A percentile compares a stretch with the other conserved stretches of the same genome.
Evolutionary conservation across 1,140 invertebrate species (phyloP).

Genomic region (Danaus melanippus): DNA sequence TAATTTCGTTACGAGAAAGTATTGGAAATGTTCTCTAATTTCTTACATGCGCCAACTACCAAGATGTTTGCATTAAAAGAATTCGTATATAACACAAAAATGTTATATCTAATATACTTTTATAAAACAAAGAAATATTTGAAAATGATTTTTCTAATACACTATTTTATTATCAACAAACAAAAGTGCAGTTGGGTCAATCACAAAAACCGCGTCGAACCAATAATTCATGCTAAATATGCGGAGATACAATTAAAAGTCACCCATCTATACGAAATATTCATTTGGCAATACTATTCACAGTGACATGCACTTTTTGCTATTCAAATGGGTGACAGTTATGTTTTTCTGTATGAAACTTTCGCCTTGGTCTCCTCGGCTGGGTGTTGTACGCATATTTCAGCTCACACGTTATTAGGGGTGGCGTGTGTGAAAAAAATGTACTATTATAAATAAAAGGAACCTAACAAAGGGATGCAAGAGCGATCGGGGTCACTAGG

Average conservation of each 20-base stretch:
- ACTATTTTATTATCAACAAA: background rate
- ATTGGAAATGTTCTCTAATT: slow-evolving; percentile 12
- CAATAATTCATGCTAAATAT: slow-evolving; percentile 71
- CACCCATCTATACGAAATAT: slow-evolving; percentile 66
- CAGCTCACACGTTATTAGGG: slow-evolving; percentile 66
- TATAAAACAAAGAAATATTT: too few species aligned
- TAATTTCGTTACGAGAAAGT: slow-evolving; percentile 46
- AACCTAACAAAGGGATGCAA: slow-evolving; percentile 63
- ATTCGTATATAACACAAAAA: too few species aligned
- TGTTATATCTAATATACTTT: too few species aligned
- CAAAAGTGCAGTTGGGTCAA: slow-evolving; percentile 17
- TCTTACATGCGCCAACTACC: background rate
- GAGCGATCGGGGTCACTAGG: slow-evolving; percentile 69
- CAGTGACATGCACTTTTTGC: slow-evolving; percentile 69
- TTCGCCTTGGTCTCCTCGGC: slow-evolving; percentile 29
- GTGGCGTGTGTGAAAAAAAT: slow-evolving; percentile 69
- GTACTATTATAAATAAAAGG: slow-evolving; percentile 69
- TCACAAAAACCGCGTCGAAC: slow-evolving; percentile 54
- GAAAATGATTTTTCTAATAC: too few species aligned
- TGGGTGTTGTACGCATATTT: slow-evolving; percentile 61
- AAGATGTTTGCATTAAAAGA: background rate
- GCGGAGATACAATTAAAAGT: slow-evolving; percentile 67
- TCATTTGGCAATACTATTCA: slow-evolving; percentile 64
- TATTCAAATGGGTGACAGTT: slow-evolving; percentile 68
- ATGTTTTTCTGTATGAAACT: slow-evolving; percentile 55